phyloP scores from a whole-genome alignment of 2,888 invertebrate species.

The Philonicus albiceps region DNA sequence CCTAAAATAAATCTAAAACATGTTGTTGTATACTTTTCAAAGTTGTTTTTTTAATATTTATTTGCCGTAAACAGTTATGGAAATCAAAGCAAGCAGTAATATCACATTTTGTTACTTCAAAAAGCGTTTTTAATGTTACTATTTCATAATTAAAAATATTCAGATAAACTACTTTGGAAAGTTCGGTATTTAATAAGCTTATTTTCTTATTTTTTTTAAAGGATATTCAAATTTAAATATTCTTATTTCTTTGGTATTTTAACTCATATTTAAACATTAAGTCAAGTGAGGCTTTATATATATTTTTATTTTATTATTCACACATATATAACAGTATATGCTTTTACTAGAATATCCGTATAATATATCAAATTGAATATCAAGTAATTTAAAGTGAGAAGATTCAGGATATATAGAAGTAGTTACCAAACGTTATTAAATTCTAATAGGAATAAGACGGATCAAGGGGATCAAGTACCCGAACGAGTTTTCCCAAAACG shows the following conservation, averaged over 20 bases:
- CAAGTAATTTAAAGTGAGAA: no score
- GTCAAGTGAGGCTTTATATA: no score
- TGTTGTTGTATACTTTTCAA: not conserved
- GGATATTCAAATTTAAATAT: not conserved
- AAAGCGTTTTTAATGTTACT: not conserved
- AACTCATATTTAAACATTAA: not conserved
- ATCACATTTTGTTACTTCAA: not conserved
- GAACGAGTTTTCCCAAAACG: no score
- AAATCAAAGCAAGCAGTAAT: not conserved
- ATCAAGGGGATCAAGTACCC: no score
- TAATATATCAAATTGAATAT: no score
- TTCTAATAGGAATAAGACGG: no score
- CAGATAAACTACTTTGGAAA: not conserved
- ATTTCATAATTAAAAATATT: not conserved
- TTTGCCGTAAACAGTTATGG: not conserved
- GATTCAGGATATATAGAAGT: no score
- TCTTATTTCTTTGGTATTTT: not conserved
- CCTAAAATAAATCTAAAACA: not conserved
- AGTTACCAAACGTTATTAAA: no score
- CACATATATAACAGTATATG: no score
- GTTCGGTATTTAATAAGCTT: not conserved
- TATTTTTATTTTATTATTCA: no score
- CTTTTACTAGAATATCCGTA: no score
- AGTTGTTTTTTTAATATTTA: not conserved
- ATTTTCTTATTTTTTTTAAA: not conserved